Evolutionary conservation across 2,888 invertebrate species (phyloP), one percentile per base, ranked within the genome.

Genomic region (Drosophila seclusa): DNA sequence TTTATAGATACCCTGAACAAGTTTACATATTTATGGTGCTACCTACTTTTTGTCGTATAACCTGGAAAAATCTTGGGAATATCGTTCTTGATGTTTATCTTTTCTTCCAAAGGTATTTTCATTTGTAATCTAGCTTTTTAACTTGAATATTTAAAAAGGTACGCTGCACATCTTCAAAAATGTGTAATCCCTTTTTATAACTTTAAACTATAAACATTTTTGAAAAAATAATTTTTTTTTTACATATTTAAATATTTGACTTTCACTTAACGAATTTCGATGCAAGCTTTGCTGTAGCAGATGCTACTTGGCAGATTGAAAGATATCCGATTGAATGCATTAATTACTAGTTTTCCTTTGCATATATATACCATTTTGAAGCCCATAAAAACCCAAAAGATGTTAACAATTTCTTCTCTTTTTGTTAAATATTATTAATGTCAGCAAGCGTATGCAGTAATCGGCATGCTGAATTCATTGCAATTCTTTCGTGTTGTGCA

Each of bases 231-330:
- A 6, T 0, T 2, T 16, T 16, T 16, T 7, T 36, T 18, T 7
- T 38, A 2, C 18, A 38, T 3, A 18, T 18, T 38, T 38, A 7
- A 38, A 18, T 18, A 7, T 38, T 18, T 3, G 7, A 38, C 38
- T 38, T 38, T 38, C 18, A 38, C 13, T 38, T 38, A 3, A 18
- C 1, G 18, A 38, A 18, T 38, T 38, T n/a, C n/a, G 4, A 10
- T 40, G n/a, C 4, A 40, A n/a, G 10, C n/a, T 38, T 7, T 18
- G 18, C 10, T 10, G 10, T 11, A 2, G n/a, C 0, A n/a, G 10
- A 40, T 40, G n/a, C n/a, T 11, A 5, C n/a, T 40, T n/a, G 10
- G 10, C 0, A 31, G 31, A 2, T 31, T 11, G 21, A 42, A 40
- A n/a, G 38, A 8, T n/a, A 38, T 0, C 38, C n/a, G 40, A 40